phyloP scores from a whole-genome alignment of 2,888 invertebrate species.

The Neoascia interrupta region DNA sequence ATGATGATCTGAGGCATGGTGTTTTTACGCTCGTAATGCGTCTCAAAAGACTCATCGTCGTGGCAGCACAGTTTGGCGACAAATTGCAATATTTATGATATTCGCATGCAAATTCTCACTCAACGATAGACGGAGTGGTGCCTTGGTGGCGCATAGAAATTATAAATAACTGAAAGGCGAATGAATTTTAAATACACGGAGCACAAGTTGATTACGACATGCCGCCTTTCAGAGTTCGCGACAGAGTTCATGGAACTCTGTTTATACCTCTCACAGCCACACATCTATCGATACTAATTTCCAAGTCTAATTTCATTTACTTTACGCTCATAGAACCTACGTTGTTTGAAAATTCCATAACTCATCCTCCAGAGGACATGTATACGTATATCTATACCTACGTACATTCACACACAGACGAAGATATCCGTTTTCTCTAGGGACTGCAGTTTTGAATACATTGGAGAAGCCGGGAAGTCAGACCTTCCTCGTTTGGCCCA shows the following conservation, averaged over 20 bases:
- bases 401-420: neutral
- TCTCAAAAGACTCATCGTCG: slow-evolving; percentile 17
- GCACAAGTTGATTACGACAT: slow-evolving; percentile 21
- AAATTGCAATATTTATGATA: slow-evolving; percentile 57
- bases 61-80: slow-evolving; percentile 16
- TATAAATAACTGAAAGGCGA: slow-evolving; percentile 10
- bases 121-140: neutral
- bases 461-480: slow-evolving; percentile 43
- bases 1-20: neutral
- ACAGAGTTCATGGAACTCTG: slow-evolving; percentile 55
- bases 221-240: slow-evolving; percentile 25
- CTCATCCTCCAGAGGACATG: slow-evolving; percentile 27
- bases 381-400: too few relatives aligned
- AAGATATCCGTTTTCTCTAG: slow-evolving; percentile 16
- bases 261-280: neutral
- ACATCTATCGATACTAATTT: slow-evolving; percentile 57
- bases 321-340: neutral
- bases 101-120: slow-evolving; percentile 37
- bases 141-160: neutral
- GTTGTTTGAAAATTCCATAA: slow-evolving; percentile 43
- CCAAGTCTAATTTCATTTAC: slow-evolving; percentile 63
- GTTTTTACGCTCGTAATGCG: slow-evolving; percentile 8
- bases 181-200: slow-evolving; percentile 22
- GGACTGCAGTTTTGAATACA: slow-evolving; percentile 64
- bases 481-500: slow-evolving; percentile 40